These are phyloP conservation scores for Holacanthus passer DNA, from an alignment of 2,113 vertebrate genomes.

Conservation along the genomic window DNA sequence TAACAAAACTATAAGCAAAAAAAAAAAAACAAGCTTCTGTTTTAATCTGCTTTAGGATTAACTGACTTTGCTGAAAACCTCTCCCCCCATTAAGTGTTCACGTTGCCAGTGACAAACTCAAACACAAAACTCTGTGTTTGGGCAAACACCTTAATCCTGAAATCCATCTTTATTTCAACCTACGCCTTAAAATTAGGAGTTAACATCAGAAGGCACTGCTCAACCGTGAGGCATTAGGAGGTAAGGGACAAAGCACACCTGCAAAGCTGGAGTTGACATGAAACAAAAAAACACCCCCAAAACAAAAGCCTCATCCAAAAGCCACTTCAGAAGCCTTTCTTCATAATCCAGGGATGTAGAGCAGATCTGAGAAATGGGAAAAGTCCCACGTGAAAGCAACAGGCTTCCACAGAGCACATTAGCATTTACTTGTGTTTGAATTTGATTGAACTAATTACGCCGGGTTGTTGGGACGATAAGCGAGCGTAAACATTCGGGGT, in stretches of 20 bases:
- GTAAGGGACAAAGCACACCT: slow-evolving; percentile 70
- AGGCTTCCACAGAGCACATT: slow-evolving; percentile 67
- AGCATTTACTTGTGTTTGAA: slow-evolving; percentile 72
- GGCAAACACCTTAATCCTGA: slow-evolving; percentile 63
- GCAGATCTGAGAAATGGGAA: slow-evolving; percentile 75
- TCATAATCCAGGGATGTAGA: slow-evolving; percentile 75
- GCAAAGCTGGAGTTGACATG: slow-evolving; percentile 75
- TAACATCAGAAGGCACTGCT: slow-evolving; percentile 63
- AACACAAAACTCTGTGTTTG: slow-evolving; percentile 51
- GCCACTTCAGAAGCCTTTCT: slow-evolving; percentile 69
- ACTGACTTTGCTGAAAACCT: slow-evolving; percentile 28
- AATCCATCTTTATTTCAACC: slow-evolving; percentile 64
- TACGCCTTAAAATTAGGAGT: slow-evolving; percentile 63
- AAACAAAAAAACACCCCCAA: slow-evolving; percentile 68
- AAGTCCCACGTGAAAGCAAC: slow-evolving; percentile 78
- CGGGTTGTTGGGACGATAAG: slow-evolving; percentile 65
- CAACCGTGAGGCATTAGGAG: slow-evolving; percentile 54
- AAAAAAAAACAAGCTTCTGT: slow-evolving; percentile 20
- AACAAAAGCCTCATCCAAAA: slow-evolving; percentile 75
- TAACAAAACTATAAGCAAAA: not conserved
- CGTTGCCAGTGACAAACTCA: slow-evolving; percentile 39
- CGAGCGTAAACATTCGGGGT: slow-evolving; percentile 65
- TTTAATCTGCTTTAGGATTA: slow-evolving; percentile 37
- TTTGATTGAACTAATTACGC: slow-evolving; percentile 78
- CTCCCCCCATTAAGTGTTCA: slow-evolving; percentile 13